These are phyloP conservation scores for Carterocephalus palaemon DNA, from an alignment of 2,888 invertebrate species.

Conservation along the genomic window DNA sequence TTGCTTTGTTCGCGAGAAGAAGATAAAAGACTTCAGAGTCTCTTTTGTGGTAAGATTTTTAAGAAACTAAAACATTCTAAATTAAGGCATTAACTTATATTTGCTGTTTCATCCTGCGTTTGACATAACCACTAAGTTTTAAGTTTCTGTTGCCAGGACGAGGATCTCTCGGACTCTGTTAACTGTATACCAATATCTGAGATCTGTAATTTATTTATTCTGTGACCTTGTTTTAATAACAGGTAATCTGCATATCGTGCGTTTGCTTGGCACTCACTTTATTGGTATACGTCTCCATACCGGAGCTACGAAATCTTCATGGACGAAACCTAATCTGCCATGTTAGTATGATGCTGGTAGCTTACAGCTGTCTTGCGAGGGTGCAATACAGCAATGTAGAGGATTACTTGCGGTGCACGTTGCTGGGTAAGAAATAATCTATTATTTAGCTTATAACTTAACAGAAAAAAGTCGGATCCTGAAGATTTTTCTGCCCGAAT, in stretches of 20 bases:
- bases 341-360: slow-evolving; percentile 81
- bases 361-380: slow-evolving; percentile 80
- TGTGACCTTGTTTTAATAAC: slow-evolving; percentile 20
- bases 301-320: slow-evolving; percentile 84
- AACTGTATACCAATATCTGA: too few relatives aligned
- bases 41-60: slow-evolving; percentile 59
- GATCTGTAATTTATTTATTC: background rate
- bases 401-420: slow-evolving; percentile 61
- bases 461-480: too few relatives aligned
- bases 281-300: slow-evolving; percentile 81
- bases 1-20: slow-evolving; percentile 53
- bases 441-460: too few relatives aligned
- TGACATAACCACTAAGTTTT: too few relatives aligned
- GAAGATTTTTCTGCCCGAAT: too few relatives aligned
- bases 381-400: slow-evolving; percentile 70
- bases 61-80: background rate
- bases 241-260: slow-evolving; percentile 80
- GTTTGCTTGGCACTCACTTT: slow-evolving; percentile 82
- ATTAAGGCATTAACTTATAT: background rate
- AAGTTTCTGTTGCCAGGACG: too few relatives aligned
- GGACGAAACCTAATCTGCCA: slow-evolving; percentile 86
- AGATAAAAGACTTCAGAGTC: slow-evolving; percentile 50
- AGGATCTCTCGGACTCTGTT: too few relatives aligned
- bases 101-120: background rate
- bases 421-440: slow-evolving; percentile 65